Evolutionary conservation across 2,113 vertebrate genomes (phyloP).

Genomic region (Pedetes capensis): DNA sequence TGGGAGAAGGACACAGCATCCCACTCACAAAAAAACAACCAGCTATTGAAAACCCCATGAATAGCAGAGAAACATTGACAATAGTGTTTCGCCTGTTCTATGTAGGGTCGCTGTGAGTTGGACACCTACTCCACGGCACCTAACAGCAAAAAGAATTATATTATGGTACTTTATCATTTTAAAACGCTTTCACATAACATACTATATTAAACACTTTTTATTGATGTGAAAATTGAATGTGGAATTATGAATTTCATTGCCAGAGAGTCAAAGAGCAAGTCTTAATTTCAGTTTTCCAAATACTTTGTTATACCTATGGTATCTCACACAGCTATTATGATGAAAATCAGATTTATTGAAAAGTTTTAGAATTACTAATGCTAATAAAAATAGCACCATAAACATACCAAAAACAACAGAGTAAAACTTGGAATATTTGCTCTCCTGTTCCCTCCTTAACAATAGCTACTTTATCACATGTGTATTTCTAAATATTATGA

Average conservation of each 20-base stretch:
- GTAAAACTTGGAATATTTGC: background rate
- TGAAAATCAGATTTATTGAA: background rate
- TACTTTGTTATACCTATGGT: background rate
- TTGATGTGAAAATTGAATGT: background rate
- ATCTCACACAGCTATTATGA: background rate
- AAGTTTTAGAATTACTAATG: background rate
- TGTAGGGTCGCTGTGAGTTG: too few relatives aligned
- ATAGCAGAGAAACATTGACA: too few relatives aligned
- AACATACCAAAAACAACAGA: background rate
- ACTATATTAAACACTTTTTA: background rate
- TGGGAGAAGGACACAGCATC: too few relatives aligned
- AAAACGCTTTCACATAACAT: background rate
- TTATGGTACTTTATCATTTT: background rate
- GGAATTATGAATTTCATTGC: background rate
- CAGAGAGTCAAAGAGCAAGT: background rate
- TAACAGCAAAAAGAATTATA: too few relatives aligned
- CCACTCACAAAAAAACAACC: too few relatives aligned
- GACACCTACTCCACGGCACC: too few relatives aligned
- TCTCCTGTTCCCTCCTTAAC: background rate
- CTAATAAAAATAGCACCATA: background rate
- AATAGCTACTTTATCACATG: constrained; percentile 33
- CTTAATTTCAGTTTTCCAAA: background rate
- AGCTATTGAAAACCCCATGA: too few relatives aligned
- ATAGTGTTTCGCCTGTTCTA: too few relatives aligned
- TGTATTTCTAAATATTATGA: constrained; percentile 46